A percentile compares a stretch with the other conserved stretches of the same genome.
These are phyloP conservation scores for Phytoseiulus persimilis DNA, from an alignment of 2,888 invertebrate genomes.

Conservation along the genomic window DNA sequence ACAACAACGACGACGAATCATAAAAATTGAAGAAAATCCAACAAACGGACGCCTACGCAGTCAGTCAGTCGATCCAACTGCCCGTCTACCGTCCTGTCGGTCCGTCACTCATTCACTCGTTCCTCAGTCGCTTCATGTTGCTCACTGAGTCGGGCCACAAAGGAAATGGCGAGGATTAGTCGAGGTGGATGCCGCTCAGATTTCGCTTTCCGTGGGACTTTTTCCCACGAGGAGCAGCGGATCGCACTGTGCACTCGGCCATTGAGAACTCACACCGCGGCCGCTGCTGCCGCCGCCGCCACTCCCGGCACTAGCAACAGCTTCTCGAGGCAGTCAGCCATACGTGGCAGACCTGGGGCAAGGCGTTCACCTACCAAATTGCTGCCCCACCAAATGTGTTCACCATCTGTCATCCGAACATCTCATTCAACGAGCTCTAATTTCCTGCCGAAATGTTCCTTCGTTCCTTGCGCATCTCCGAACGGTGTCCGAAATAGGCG, in stretches of 20 bases:
- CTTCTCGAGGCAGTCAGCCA: not conserved
- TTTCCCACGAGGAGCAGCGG: constrained; percentile 5
- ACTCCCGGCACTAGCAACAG: not conserved
- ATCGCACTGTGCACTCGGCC: constrained; percentile 5
- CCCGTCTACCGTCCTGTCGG: not conserved
- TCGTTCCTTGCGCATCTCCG: not conserved
- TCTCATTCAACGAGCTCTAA: not conserved
- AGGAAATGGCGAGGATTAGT: not conserved
- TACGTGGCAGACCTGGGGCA: not conserved
- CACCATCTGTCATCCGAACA: not conserved
- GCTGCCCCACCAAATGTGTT: not conserved
- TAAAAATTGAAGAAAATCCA: constrained; percentile 5
- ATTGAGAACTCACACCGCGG: not conserved
- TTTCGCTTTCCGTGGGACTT: not conserved
- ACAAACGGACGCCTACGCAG: constrained; percentile 5
- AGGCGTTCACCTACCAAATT: not conserved
- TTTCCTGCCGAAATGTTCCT: not conserved
- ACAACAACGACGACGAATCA: not conserved
- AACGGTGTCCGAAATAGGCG: not conserved
- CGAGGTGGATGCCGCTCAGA: not conserved
- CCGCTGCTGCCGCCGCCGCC: not conserved
- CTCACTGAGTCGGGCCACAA: not conserved
- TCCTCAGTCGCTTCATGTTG: not conserved
- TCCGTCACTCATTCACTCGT: not conserved
- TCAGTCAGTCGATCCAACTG: not conserved